Base-by-base conservation (phyloP, 1,140 invertebrate species). In the Drosophila mauritiana region DNA sequence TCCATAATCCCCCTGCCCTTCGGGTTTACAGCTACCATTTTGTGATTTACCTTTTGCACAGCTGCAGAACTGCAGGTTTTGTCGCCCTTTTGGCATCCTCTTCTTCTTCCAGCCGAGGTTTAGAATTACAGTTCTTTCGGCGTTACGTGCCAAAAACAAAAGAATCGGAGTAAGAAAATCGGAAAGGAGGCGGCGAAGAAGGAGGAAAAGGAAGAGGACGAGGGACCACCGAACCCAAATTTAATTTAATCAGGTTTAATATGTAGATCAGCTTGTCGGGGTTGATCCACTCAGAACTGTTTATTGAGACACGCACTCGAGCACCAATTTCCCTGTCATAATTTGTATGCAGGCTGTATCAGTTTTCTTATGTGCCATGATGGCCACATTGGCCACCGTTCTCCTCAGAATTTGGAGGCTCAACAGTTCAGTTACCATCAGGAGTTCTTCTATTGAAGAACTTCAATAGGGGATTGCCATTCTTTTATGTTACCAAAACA, bases 11-110 rank as follows among this genome's bases (percentile, higher is more conserved):
- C 53, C 40, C 62, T 67, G 57, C n/a, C 57, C 27, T 49, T 42
- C 25, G 69, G 64, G 37, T 82, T 82, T 82, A 82, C 80, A 82
- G 79, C 79, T 82, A 82, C 48, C 58, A 68, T 70, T 52, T 64
- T 74, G 57, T 74, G 43, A 64, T 56, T 52, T 75, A 64, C 73
- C 73, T 75, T 75, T 75, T 39, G 61, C 61, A 75, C 74, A 77
- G 73, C 78, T 72, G 64, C 78, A 46, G 5, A 54, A 39, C 68
- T 82, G 80, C 64, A 67, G 40, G 61, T 54, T 56, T 12, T 59
- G 34, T 58, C 56, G 22, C 46, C 57, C 55, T 65, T 40, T 27
- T 36, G 34, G 17, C 40, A 11, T 74, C 51, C 13, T 43, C 59
- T 31, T 17, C 45, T 37, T 54, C 17, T 46, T 37, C 68, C 43